Evolutionary conservation across 2,797 vertebrate genomes (phyloP).

Genomic region (Tiaroga cobitis): DNA sequence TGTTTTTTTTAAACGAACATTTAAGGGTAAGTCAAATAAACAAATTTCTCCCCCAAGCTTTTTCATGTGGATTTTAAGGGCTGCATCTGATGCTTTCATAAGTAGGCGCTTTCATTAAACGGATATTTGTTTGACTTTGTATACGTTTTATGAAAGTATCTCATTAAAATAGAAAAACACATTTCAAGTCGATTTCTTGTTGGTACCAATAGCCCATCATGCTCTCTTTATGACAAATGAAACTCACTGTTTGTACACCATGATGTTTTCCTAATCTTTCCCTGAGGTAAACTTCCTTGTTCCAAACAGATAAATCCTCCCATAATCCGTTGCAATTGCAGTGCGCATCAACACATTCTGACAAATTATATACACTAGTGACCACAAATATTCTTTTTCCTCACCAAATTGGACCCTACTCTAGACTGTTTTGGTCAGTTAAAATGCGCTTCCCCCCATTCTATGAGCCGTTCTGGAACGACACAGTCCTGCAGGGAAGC

Average conservation of each 20-base stretch:
- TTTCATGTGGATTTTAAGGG: slow-evolving; percentile 24
- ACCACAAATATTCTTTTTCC: slow-evolving; percentile 16
- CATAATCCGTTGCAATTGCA: slow-evolving; percentile 30
- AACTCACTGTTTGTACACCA: slow-evolving; percentile 7
- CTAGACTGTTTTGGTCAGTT: slow-evolving; percentile 27
- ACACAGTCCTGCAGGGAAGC: slow-evolving; percentile 37
- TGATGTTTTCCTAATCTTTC: slow-evolving; percentile 42
- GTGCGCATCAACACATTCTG: slow-evolving; percentile 25
- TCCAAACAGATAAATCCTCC: slow-evolving; percentile 36
- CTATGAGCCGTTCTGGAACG: slow-evolving; percentile 9
- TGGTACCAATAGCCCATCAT: slow-evolving; percentile 8
- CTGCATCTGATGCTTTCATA: slow-evolving; percentile 44
- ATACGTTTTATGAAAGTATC: slow-evolving; percentile 40
- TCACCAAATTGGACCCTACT: slow-evolving; percentile 4
- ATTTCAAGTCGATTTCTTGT: slow-evolving; percentile 21
- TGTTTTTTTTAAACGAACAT: slow-evolving; percentile 12
- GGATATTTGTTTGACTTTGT: slow-evolving; percentile 43
- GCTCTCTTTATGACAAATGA: slow-evolving; percentile 23
- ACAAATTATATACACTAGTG: slow-evolving; percentile 35
- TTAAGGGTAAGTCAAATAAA: slow-evolving; percentile 50
- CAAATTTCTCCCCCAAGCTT: slow-evolving; percentile 43
- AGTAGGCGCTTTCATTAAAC: slow-evolving; percentile 25
- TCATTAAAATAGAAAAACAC: slow-evolving; percentile 44
- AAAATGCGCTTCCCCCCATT: slow-evolving; percentile 21
- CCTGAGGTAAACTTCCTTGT: slow-evolving; percentile 38